Evolutionary conservation across 2,113 vertebrate genomes (phyloP).

Genomic region (Chionodraco myersi): DNA sequence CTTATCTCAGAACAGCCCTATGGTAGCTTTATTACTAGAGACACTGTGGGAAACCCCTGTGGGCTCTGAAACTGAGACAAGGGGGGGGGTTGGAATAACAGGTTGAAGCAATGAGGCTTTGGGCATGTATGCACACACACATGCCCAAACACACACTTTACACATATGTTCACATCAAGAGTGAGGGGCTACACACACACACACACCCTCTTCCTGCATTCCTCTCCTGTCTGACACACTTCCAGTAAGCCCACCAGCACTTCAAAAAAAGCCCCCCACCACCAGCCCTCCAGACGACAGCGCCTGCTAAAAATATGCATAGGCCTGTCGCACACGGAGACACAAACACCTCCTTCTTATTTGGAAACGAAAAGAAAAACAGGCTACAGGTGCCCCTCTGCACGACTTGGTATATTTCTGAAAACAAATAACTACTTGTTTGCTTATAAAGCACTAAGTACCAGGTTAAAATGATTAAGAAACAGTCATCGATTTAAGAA

Average conservation of each 20-base stretch:
- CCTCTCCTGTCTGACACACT: constrained; percentile 79
- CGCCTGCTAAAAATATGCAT: constrained; percentile 57
- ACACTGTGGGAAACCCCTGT: constrained; percentile 50
- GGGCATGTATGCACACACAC: constrained; percentile 15
- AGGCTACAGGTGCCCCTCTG: constrained; percentile 41
- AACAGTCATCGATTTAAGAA: not conserved
- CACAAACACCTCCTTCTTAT: constrained; percentile 36
- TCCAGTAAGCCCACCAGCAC: constrained; percentile 79
- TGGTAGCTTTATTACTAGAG: constrained; percentile 46
- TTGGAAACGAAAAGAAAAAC: constrained; percentile 25
- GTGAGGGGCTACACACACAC: constrained; percentile 36
- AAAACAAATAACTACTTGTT: not conserved
- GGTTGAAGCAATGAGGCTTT: constrained; percentile 31
- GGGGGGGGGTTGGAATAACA: constrained; percentile 12
- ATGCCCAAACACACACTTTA: constrained; percentile 24
- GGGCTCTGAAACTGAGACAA: constrained; percentile 47
- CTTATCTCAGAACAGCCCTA: not conserved
- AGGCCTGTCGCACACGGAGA: constrained; percentile 36
- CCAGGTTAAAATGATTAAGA: not conserved
- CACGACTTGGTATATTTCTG: not conserved
- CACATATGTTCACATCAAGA: constrained; percentile 42
- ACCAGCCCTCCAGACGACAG: constrained; percentile 58
- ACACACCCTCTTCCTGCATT: constrained; percentile 75
- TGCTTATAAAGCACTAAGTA: not conserved
- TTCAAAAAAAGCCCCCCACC: constrained; percentile 71